Evolutionary conservation across 1,140 invertebrate genomes (phyloP).

Genomic region (Eurosta solidaginis): DNA sequence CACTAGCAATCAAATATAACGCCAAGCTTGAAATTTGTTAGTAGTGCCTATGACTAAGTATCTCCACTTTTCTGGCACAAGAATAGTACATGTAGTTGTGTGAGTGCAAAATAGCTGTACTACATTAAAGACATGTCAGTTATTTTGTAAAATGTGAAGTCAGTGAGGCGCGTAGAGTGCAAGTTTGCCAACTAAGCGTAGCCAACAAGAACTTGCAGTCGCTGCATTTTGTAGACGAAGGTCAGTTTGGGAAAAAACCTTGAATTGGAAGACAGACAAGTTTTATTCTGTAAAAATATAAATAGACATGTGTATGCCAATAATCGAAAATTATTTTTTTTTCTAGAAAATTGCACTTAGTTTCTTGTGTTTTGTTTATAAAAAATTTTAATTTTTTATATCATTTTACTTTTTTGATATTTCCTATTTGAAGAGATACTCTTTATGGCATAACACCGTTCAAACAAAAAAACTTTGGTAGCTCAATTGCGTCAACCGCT

Average conservation of each 20-base stretch:
- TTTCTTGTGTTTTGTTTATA: background rate
- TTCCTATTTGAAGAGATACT: background rate
- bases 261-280: background rate
- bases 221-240: background rate
- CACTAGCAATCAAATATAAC: no score
- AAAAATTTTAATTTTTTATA: background rate
- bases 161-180: background rate
- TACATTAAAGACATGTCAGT: background rate
- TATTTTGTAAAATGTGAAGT: background rate
- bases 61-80: no score
- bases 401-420: background rate
- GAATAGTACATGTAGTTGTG: no score
- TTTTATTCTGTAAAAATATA: no score
- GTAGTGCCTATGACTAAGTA: no score
- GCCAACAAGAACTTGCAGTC: background rate
- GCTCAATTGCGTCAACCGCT: background rate
- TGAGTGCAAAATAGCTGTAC: background rate
- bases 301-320: no score
- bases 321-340: no score
- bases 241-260: background rate
- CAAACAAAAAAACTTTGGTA: background rate
- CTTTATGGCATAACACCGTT: background rate
- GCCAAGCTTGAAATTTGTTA: no score
- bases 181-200: background rate
- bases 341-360: no score